phyloP scores from a whole-genome alignment of 2,797 vertebrate genomes.

The Myoxocephalus aenaeus region DNA sequence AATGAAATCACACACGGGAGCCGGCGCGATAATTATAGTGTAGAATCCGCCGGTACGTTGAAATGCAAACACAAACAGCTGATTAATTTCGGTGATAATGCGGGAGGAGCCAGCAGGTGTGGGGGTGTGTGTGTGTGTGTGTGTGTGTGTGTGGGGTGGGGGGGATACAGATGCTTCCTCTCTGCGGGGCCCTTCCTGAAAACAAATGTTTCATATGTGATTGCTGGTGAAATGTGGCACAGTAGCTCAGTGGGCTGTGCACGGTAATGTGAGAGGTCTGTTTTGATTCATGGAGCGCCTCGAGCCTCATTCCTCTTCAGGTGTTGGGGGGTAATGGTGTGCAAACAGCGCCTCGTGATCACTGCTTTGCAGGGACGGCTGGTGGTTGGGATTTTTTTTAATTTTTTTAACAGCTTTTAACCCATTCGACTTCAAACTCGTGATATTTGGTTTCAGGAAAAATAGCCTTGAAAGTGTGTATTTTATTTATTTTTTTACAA shows the following conservation, averaged over 20 bases:
- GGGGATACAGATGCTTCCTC: slow-evolving; percentile 45
- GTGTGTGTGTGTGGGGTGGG: not conserved
- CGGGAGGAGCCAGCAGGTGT: slow-evolving; percentile 63
- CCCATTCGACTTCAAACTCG: slow-evolving; percentile 23
- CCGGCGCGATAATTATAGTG: slow-evolving; percentile 66
- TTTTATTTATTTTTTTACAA: slow-evolving; percentile 2
- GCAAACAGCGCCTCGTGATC: slow-evolving; percentile 18
- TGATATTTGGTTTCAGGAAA: slow-evolving; percentile 18
- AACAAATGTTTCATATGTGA: slow-evolving; percentile 62
- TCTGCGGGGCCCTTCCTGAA: slow-evolving; percentile 41
- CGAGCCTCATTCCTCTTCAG: slow-evolving; percentile 59
- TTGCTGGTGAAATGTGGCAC: slow-evolving; percentile 45
- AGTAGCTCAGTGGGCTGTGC: slow-evolving; percentile 45
- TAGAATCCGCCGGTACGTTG: slow-evolving; percentile 36
- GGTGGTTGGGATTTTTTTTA: slow-evolving; percentile 8
- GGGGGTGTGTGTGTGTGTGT: not conserved
- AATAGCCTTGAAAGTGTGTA: not conserved
- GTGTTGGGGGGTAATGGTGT: slow-evolving; percentile 49
- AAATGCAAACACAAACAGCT: slow-evolving; percentile 68
- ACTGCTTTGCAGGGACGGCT: slow-evolving; percentile 21
- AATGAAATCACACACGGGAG: slow-evolving; percentile 55
- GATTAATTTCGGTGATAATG: slow-evolving; percentile 66
- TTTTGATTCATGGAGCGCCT: slow-evolving; percentile 65
- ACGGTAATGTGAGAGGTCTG: slow-evolving; percentile 38
- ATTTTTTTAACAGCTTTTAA: too few species aligned